Evolutionary conservation across 2,113 vertebrate species (phyloP), one percentile per base, ranked within the genome.

Genomic region (Otis tarda): DNA sequence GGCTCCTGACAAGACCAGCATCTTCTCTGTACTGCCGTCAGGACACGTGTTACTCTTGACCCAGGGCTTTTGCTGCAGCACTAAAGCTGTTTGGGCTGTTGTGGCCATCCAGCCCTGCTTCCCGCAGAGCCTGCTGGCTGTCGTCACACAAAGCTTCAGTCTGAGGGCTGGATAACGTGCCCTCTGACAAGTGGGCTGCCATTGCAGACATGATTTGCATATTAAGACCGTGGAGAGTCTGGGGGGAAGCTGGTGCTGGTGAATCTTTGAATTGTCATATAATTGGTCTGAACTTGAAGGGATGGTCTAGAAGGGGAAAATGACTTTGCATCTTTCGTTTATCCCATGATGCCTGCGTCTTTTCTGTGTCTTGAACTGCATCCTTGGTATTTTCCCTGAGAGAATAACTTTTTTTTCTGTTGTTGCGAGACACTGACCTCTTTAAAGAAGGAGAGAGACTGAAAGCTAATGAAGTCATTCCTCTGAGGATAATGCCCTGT

Each of bases 371-470:
- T 65, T 89, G n/a, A 90, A 69, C 55, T 84, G 60, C 55, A 73
- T 87, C 69, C 43, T 78, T 95, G 33, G 33, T 94, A 53, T 96
- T 97, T 61, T 97, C 41, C 61, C 70, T 63, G 55, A 74, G 93
- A 68, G 68, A 87, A 70, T 96, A 95, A 13, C 69, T 75, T 55
- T 12, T 61, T 60, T 45, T 69, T 78, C 71, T 84, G 39, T 92
- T 94, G 63, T 55, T 92, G 63, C 37, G 91, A 83, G 84, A 83
- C 59, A 64, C 16, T 92, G 81, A 83, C 84, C 94, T 83, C 59
- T 78, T 59, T 64, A 50, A 79, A 90, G 82, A 90, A 86, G 79
- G 37, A 67, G 52, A 52, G 24, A 73, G 67, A 56, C 41, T 53
- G 64, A 94, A 86, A 94, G 53, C 55, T 79, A 41, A 69, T 73